Evolutionary conservation across 2,113 vertebrate genomes (phyloP).

Genomic region (Morone saxatilis): DNA sequence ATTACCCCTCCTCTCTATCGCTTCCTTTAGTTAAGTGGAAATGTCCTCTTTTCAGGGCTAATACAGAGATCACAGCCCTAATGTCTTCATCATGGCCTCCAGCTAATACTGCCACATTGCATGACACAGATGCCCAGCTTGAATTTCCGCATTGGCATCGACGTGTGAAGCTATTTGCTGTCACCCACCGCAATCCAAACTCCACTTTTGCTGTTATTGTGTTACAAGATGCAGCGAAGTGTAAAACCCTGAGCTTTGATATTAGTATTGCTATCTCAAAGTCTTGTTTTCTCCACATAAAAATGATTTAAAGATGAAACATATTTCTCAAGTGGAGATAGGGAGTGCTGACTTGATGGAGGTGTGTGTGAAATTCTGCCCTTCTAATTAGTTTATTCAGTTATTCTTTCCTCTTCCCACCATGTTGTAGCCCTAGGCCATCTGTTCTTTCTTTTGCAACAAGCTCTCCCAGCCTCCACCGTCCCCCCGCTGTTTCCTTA

Average conservation of each 20-base stretch:
- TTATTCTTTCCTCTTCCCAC: slow-evolving; percentile 62
- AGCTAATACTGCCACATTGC: slow-evolving; percentile 41
- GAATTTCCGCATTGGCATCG: slow-evolving; percentile 27
- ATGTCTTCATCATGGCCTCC: slow-evolving; percentile 58
- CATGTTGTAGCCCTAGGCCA: slow-evolving; percentile 57
- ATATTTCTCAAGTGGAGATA: slow-evolving; percentile 24
- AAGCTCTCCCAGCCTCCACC: slow-evolving; percentile 33
- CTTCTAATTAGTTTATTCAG: slow-evolving; percentile 74
- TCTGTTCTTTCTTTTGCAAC: slow-evolving; percentile 64
- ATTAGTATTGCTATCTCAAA: slow-evolving; percentile 15
- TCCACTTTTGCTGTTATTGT: slow-evolving; percentile 2
- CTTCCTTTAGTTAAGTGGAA: slow-evolving; percentile 77
- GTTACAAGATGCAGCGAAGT: neutral
- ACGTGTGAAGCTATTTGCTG: slow-evolving; percentile 12
- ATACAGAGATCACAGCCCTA: slow-evolving; percentile 69
- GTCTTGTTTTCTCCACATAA: neutral
- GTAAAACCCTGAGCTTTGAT: slow-evolving; percentile 9
- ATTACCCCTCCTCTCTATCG: slow-evolving; percentile 74
- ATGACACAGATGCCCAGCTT: slow-evolving; percentile 34
- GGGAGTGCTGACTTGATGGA: slow-evolving; percentile 47
- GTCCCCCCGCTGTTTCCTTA: slow-evolving; percentile 30
- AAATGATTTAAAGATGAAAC: slow-evolving; percentile 30
- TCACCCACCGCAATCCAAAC: slow-evolving; percentile 3
- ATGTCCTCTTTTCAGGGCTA: slow-evolving; percentile 73
- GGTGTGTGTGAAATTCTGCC: slow-evolving; percentile 59